Conservation (phyloP, 2,797 vertebrate species). For the Stomatorhinus walkeri region DNA sequence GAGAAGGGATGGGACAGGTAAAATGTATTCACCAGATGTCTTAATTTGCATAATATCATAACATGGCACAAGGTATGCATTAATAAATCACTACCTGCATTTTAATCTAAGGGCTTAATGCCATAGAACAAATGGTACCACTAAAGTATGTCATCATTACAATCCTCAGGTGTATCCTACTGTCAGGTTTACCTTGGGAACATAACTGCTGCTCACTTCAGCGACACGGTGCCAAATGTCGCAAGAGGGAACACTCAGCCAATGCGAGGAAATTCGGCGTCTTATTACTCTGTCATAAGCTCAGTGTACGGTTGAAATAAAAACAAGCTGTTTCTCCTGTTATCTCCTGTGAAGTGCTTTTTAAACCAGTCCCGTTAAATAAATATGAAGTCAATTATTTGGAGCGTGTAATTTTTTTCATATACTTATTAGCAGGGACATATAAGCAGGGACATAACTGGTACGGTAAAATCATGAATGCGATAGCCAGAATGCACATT, state of each 20-base stretch:
- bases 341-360: not conserved
- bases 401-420: not conserved
- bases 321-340: not conserved
- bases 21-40: conserved; percentile 16
- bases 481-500: not conserved
- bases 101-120: conserved; percentile 8
- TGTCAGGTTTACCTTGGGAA: not conserved
- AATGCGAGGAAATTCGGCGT: not conserved
- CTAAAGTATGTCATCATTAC: conserved; percentile 11
- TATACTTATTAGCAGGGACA: not conserved
- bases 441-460: not conserved
- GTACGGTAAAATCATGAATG: not conserved
- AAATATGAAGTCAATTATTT: not conserved
- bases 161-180: not conserved
- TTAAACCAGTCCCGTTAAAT: not conserved
- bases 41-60: conserved; percentile 16
- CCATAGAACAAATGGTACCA: conserved; percentile 4
- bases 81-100: conserved; percentile 16
- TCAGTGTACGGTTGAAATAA: not conserved
- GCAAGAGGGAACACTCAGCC: not conserved
- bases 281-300: not conserved
- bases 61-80: conserved; percentile 15
- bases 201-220: not conserved
- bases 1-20: not conserved
- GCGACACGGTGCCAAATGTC: not conserved